Conservation (phyloP, 2,888 invertebrate species). For the Netelia virgata region DNA sequence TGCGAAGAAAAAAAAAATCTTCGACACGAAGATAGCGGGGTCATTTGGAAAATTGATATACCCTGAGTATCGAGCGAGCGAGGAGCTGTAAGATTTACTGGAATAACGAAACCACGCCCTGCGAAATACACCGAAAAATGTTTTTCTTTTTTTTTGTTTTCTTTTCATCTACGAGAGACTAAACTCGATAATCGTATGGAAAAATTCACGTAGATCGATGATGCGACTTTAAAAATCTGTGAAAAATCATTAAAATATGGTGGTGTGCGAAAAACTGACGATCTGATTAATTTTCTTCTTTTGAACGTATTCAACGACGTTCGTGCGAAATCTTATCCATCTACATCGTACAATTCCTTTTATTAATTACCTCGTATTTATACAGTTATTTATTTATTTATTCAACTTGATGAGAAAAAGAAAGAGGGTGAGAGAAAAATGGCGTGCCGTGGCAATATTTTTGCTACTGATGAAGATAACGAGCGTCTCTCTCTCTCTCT, state of each 20-base stretch:
- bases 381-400: conserved; percentile 47
- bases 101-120: conserved; percentile 23
- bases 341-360: background rate
- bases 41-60: conserved; percentile 40
- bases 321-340: background rate
- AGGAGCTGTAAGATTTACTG: background rate
- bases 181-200: background rate
- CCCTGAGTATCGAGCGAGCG: conserved; percentile 3
- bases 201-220: too few species aligned
- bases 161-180: background rate
- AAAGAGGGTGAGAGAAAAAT: background rate
- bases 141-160: background rate
- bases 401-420: conserved; percentile 32
- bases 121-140: background rate
- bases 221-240: too few species aligned
- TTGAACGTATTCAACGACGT: background rate
- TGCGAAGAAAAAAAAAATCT: background rate
- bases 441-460: conserved; percentile 3
- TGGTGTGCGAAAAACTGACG: too few species aligned
- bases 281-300: background rate
- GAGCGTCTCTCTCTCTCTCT: conserved; percentile 35
- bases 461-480: conserved; percentile 40
- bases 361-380: conserved; percentile 36
- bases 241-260: too few species aligned
- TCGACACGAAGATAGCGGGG: conserved; percentile 2